Base-by-base conservation (phyloP, 2,113 vertebrate species). In the Oreocharis arfaki region DNA sequence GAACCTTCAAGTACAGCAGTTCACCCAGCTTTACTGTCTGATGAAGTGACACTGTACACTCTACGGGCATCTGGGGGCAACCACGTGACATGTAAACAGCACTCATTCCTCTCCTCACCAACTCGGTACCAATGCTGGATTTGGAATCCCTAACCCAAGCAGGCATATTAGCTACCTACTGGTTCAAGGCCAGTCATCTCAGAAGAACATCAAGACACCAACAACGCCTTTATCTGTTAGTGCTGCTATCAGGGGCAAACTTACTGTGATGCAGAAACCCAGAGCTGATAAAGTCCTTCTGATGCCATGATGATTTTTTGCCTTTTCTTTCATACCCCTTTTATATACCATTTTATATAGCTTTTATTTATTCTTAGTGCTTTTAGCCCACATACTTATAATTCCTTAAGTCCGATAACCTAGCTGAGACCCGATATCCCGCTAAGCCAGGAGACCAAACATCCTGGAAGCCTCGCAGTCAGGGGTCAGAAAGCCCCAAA, bases 41-140 rank as follows among this genome's bases (percentile, higher is more conserved):
- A 76, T 4, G 21, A 75, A 49, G 27, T 68, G 28, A 73, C 33
- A 49, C 19, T 3, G 3, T 22, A 80, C 28, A 44, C 32, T 42
- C 19, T 17, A 35, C 24, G 70, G 59, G 52, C 61, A 88, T 42
- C 16, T 71, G 41, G 44, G 57, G 10, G 22, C 39, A 81, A 71
- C 28, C 1, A 2, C 3, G 5, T 33, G 33, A 71, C 0, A 1
- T 8, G 7, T 47, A 50, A 90, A 91, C 2, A 19, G n/a, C 42
- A 35, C 32, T 60, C n/a, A 33, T 7, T 79, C 23, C 26, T 76
- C 67, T 80, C 68, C 35, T 50, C 3, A 37, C n/a, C 49, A 71
- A 6, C 0, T 2, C 52, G 53, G 28, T 4, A 53, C 37, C 52
- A 56, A 21, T 0, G 1, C 7, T 3, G 0, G 17, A 74, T 4